Conservation (phyloP, 2,797 vertebrate genomes). For the Syndactyla subalaris region DNA sequence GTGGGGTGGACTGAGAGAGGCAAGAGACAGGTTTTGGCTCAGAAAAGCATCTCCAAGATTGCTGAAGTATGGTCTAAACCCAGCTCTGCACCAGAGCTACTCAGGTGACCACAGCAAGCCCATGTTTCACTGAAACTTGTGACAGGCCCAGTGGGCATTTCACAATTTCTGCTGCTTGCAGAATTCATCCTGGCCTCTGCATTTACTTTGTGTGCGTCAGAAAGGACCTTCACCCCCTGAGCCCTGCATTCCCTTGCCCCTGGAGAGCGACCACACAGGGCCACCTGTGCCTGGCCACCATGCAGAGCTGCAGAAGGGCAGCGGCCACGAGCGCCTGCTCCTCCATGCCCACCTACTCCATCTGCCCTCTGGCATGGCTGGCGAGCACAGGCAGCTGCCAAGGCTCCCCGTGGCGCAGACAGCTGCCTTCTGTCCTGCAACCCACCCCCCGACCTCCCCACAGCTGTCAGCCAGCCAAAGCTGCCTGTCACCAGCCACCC, state of each 20-base stretch:
- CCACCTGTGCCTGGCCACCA: rapidly evolving
- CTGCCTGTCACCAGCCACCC: not conserved
- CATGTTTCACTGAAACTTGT: rapidly evolving
- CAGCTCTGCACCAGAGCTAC: not conserved
- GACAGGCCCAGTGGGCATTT: not conserved
- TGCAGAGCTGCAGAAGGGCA: not conserved
- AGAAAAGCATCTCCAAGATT: not conserved
- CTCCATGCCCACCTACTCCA: not conserved
- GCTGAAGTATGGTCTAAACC: not conserved
- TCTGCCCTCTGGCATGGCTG: rapidly evolving
- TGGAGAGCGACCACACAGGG: rapidly evolving
- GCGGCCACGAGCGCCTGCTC: rapidly evolving
- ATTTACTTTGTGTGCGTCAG: not conserved
- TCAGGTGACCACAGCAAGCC: not conserved
- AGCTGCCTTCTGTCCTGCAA: not conserved
- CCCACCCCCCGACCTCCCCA: not conserved
- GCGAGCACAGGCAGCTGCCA: rapidly evolving
- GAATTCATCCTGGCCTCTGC: not conserved
- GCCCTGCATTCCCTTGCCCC: not conserved
- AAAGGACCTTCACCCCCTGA: not conserved
- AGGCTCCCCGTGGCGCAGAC: not conserved
- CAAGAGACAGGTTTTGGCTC: not conserved
- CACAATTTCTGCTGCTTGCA: not conserved
- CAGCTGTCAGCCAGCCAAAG: not conserved
- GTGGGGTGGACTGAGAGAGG: rapidly evolving